Conservation (phyloP, 2,888 invertebrate species). For the Iphiclides podalirius region DNA sequence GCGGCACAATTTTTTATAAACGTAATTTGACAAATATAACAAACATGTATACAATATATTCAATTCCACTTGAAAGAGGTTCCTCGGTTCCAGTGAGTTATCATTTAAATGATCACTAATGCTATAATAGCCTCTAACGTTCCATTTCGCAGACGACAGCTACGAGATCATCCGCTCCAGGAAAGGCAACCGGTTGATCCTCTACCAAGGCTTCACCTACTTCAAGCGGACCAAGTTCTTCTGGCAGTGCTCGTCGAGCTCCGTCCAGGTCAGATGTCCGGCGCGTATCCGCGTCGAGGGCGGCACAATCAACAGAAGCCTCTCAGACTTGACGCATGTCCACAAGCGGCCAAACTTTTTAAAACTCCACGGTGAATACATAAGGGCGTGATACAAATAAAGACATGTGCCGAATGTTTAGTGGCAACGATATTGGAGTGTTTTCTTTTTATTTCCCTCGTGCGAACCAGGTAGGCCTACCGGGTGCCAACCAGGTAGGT, state of each 20-base stretch:
- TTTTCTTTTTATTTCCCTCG: no score
- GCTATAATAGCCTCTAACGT: no score
- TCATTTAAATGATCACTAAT: no score
- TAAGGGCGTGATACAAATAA: background rate
- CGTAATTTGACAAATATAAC: no score
- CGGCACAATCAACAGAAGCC: slow-evolving; percentile 4
- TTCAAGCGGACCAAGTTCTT: slow-evolving; percentile 8
- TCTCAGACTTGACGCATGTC: slow-evolving; percentile 10
- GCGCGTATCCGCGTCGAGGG: slow-evolving; percentile 7
- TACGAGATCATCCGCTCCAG: slow-evolving; percentile 19
- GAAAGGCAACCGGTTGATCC: slow-evolving; percentile 14
- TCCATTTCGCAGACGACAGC: slow-evolving; percentile 1
- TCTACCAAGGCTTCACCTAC: slow-evolving; percentile 15
- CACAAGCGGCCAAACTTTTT: slow-evolving; percentile 13
- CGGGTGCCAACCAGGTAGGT: no score
- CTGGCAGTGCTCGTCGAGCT: slow-evolving; percentile 17
- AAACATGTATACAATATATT: no score
- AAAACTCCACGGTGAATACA: slow-evolving; percentile 9
- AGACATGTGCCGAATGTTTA: no score
- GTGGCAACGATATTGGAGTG: no score
- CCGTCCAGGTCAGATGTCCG: slow-evolving; percentile 11
- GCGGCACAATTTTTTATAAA: no score
- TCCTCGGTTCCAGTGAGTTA: no score
- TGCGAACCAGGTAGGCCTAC: no score
- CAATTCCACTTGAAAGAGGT: no score